These are phyloP conservation scores for Lydus trimaculatus DNA, from an alignment of 2,888 invertebrate species.

Conservation along the genomic window DNA sequence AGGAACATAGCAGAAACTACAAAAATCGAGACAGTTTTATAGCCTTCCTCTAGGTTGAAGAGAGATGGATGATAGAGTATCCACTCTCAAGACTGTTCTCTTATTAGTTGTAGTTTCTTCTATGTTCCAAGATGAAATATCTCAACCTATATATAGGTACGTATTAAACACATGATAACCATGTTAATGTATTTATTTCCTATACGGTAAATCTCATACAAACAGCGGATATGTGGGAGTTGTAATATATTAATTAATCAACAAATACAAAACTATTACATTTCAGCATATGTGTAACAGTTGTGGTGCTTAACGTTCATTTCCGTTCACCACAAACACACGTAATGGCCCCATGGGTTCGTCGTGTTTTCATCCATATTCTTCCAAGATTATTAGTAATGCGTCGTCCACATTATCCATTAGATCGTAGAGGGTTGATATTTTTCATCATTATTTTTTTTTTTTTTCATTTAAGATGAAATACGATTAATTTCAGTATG, in stretches of 20 bases:
- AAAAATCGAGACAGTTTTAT: too few relatives aligned
- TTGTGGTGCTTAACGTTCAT: constrained; percentile 96
- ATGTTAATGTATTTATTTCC: too few relatives aligned
- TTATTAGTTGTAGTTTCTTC: too few relatives aligned
- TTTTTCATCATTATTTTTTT: neutral
- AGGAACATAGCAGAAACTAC: too few relatives aligned
- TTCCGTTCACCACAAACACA: constrained; percentile 98
- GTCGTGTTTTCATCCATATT: constrained; percentile 94
- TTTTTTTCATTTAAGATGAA: neutral
- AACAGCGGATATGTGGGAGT: neutral
- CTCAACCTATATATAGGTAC: too few relatives aligned
- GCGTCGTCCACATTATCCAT: constrained; percentile 79
- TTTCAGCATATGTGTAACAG: constrained; percentile 63
- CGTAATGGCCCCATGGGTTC: constrained; percentile 97
- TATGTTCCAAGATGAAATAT: too few relatives aligned
- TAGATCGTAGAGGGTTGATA: constrained; percentile 66
- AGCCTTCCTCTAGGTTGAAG: too few relatives aligned
- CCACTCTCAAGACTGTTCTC: too few relatives aligned
- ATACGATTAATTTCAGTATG: constrained; percentile 26
- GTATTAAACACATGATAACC: too few relatives aligned
- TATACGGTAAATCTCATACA: too few relatives aligned
- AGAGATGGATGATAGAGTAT: too few relatives aligned
- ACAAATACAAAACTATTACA: neutral
- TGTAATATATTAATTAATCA: neutral
- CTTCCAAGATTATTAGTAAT: constrained; percentile 92